Evolutionary conservation across 2,113 vertebrate species (phyloP), one percentile per base, ranked within the genome.

Genomic region (Heterotis niloticus): DNA sequence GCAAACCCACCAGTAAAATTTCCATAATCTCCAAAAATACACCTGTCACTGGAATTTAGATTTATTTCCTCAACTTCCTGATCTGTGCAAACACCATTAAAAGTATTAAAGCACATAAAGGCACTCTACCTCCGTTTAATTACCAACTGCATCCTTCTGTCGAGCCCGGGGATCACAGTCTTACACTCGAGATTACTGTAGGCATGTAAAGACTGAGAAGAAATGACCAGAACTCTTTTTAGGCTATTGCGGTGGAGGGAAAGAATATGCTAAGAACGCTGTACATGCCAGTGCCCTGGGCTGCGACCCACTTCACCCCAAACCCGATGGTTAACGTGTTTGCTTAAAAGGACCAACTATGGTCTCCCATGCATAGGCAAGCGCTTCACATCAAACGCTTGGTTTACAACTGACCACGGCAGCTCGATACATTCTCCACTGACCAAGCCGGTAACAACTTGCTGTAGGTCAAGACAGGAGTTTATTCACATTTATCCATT

Each of bases 11-110:
- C 64, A 10, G 78, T 59, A 74, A 79, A 74, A 83, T 80, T 85
- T 88, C 82, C 88, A 84, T 91, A 93, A 92, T 91, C 92, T 86
- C n/a, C 89, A 90, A 94, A 94, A 94, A 93, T 91, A 93, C 91
- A 94, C 92, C 92, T 93, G 94, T 92, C 92, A 93, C 90, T 91
- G 88, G 60, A 87, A 90, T 86, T 90, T 88, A 88, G 84, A 90
- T 92, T 92, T 92, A 94, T 93, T 92, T 94, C 89, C 81, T 79
- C 83, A 81, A 84, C 83, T 90, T 92, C 85, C 89, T 90, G 89
- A 93, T 90, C 90, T 89, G 72, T 82, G 85, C 85, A 88, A 89
- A 85, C 67, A 64, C 28, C 60, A 83, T 84, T 84, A 89, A 91
- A 90, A 85, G 83, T 83, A 84, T 91, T 88, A 88, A 84, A 88